Percentiles rank a stretch among this genome's conserved stretches.
Conservation (phyloP, 2,113 vertebrate species). For the Speoplatyrhinus poulsoni region DNA sequence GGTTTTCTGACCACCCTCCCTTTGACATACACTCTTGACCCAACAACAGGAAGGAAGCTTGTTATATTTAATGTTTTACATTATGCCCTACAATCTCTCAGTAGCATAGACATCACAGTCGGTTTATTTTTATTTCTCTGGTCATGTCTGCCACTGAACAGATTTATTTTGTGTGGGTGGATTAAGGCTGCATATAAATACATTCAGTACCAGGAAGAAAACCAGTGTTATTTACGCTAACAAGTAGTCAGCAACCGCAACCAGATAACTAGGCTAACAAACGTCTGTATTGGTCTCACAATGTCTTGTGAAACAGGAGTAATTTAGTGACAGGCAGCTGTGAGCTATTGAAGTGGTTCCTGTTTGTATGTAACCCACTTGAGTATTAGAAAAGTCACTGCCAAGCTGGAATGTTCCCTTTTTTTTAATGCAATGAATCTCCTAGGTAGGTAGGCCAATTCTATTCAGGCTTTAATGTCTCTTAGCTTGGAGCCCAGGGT, state of each 20-base stretch:
- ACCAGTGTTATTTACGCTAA: not conserved
- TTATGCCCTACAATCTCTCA: not conserved
- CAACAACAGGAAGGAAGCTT: constrained; percentile 22
- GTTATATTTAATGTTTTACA: not conserved
- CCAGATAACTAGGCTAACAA: not conserved
- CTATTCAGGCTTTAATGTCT: constrained; percentile 10
- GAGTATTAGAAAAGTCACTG: constrained; percentile 11
- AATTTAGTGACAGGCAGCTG: constrained; percentile 14
- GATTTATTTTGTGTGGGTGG: not conserved
- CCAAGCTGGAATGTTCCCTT: constrained; percentile 11
- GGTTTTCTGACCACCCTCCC: constrained; percentile 13
- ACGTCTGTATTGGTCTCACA: constrained; percentile 40
- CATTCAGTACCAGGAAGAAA: not conserved
- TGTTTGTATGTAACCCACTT: constrained; percentile 2
- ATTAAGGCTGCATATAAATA: not conserved
- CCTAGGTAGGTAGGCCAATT: constrained; percentile 13
- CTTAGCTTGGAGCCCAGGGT: constrained; percentile 34
- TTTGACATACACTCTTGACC: constrained; percentile 51
- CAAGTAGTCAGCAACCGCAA: constrained; percentile 19
- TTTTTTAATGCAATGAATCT: constrained; percentile 15
- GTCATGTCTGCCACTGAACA: not conserved
- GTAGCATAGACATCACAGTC: not conserved
- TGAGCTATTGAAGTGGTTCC: not conserved
- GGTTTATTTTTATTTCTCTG: not conserved
- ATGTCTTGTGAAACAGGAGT: constrained; percentile 40